Percentiles rank a stretch among this genome's conserved stretches.
phyloP scores from a whole-genome alignment of 2,888 invertebrate species.

The Carterocephalus palaemon region DNA sequence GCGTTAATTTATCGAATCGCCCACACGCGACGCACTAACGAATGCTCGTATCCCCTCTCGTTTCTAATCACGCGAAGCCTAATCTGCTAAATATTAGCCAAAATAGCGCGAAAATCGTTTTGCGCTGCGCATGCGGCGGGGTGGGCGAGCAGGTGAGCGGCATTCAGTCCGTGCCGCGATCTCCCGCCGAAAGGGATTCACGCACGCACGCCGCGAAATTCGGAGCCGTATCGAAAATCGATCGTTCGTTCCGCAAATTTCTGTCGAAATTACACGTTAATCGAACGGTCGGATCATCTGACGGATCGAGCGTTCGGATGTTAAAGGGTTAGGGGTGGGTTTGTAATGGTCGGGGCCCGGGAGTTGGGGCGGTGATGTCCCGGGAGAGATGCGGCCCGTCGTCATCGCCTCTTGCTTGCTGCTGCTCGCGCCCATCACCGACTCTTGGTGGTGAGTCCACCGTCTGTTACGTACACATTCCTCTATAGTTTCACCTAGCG shows the following conservation, averaged over 20 bases:
- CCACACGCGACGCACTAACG: conserved; percentile 46
- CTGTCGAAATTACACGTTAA: conserved; percentile 19
- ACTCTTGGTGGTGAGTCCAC: conserved; percentile 90
- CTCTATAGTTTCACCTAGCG: conserved; percentile 19
- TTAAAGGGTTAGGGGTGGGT: conserved; percentile 5
- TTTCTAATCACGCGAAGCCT: conserved; percentile 71
- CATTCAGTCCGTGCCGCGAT: conserved; percentile 73
- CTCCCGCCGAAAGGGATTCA: conserved; percentile 72
- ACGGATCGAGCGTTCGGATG: conserved; percentile 4
- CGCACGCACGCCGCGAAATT: conserved; percentile 66
- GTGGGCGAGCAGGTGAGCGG: conserved; percentile 63
- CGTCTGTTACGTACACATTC: conserved; percentile 14
- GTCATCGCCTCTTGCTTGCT: conserved; percentile 90
- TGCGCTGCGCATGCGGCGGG: conserved; percentile 67
- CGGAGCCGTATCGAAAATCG: conserved; percentile 61
- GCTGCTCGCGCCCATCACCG: conserved; percentile 92
- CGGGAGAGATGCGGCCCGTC: conserved; percentile 83
- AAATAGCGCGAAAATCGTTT: conserved; percentile 78
- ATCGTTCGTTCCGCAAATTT: conserved; percentile 36
- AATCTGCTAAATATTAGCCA: conserved; percentile 76
- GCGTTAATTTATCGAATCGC: conserved; percentile 58
- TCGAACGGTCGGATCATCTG: conserved; percentile 14
- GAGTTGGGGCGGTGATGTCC: conserved; percentile 69
- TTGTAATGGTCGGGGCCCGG: conserved; percentile 44
- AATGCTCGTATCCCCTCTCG: conserved; percentile 33